Conservation (phyloP, 2,888 invertebrate genomes). For the Troides oblongomaculatus region DNA sequence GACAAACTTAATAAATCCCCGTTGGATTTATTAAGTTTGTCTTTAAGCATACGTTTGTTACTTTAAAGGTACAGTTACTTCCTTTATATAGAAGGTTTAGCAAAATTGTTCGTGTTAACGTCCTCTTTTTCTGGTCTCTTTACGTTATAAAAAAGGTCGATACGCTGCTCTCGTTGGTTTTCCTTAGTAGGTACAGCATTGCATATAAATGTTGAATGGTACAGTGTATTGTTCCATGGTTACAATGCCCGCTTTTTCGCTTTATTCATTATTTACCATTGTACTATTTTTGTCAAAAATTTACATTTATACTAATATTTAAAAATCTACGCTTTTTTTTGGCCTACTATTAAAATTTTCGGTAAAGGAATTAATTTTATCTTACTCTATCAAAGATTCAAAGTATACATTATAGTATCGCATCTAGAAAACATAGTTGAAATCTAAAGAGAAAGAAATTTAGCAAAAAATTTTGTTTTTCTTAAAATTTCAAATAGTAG, state of each 20-base stretch:
- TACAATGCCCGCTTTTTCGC: conserved; percentile 8
- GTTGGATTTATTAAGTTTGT: too few species aligned
- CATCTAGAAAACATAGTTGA: too few species aligned
- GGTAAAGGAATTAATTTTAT: background rate
- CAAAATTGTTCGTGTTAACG: too few species aligned
- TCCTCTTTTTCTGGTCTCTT: background rate
- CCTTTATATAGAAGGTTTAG: too few species aligned
- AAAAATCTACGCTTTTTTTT: background rate
- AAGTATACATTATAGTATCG: too few species aligned
- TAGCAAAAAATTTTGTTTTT: too few species aligned
- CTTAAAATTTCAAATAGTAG: too few species aligned
- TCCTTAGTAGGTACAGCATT: background rate
- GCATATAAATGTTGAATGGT: conserved; percentile 12
- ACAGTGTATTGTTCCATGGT: conserved; percentile 5
- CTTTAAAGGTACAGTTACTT: too few species aligned
- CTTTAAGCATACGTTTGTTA: too few species aligned
- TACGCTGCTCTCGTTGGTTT: background rate
- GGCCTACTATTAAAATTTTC: background rate
- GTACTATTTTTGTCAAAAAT: background rate
- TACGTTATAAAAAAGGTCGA: background rate
- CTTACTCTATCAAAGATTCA: too few species aligned
- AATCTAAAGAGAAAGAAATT: too few species aligned
- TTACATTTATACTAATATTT: background rate
- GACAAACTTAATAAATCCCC: too few species aligned
- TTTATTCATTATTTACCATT: conserved; percentile 3